Percentiles rank a stretch among this genome's conserved stretches.
These are phyloP conservation scores for Ptychochromis oligacanthus DNA, from an alignment of 2,113 vertebrate species.

Conservation along the genomic window DNA sequence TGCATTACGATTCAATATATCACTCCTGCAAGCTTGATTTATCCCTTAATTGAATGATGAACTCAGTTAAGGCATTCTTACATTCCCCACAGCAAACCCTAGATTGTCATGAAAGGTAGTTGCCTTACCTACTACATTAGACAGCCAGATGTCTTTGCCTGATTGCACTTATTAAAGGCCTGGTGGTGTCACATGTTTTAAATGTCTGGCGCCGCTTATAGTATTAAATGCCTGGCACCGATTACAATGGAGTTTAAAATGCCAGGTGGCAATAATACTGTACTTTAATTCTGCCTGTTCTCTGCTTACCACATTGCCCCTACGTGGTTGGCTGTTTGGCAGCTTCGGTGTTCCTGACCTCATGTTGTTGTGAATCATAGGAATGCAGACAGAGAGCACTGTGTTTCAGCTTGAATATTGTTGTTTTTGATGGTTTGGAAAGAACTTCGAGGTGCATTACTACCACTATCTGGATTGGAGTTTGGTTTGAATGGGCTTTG, in stretches of 20 bases:
- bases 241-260: slow-evolving; percentile 1
- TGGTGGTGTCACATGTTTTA: not conserved
- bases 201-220: not conserved
- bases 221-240: slow-evolving; percentile 2
- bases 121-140: not conserved
- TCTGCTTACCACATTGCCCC: not conserved
- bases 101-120: not conserved
- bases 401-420: not conserved
- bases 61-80: not conserved
- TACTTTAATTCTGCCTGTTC: not conserved
- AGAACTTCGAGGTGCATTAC: not conserved
- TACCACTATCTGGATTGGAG: not conserved
- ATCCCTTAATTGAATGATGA: not conserved
- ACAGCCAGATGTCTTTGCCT: not conserved
- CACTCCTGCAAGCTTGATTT: fast-evolving
- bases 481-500: fast-evolving
- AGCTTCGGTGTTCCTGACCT: not conserved
- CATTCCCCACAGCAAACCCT: not conserved
- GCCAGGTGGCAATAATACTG: not conserved
- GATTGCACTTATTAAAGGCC: not conserved
- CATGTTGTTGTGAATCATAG: not conserved
- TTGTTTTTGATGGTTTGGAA: not conserved
- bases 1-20: not conserved
- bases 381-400: not conserved
- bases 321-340: not conserved